phyloP scores from a whole-genome alignment of 2,888 invertebrate genomes.

The Seladonia tumulorum region DNA sequence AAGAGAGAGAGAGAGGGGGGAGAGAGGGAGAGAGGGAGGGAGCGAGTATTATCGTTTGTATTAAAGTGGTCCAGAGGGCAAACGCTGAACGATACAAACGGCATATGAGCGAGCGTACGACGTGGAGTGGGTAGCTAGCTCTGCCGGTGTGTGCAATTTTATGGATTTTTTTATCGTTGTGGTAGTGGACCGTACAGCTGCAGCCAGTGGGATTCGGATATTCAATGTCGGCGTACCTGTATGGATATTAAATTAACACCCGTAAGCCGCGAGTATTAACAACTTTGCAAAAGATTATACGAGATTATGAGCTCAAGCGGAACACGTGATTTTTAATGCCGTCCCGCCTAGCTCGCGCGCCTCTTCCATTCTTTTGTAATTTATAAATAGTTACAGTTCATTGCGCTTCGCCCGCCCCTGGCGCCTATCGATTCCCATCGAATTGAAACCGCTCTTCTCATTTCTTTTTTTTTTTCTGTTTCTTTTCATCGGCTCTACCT shows the following conservation, averaged over 20 bases:
- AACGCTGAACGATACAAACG: slow-evolving; percentile 72
- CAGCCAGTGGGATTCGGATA: slow-evolving; percentile 84
- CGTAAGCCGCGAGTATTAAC: slow-evolving; percentile 85
- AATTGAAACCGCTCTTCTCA: slow-evolving; percentile 53
- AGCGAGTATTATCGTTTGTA: slow-evolving; percentile 68
- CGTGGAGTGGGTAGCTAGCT: slow-evolving; percentile 61
- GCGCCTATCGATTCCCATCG: slow-evolving; percentile 58
- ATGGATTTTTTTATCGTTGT: slow-evolving; percentile 82
- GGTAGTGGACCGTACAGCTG: slow-evolving; percentile 75
- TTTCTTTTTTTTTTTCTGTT: not conserved
- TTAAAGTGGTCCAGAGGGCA: slow-evolving; percentile 64
- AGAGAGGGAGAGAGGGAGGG: slow-evolving; percentile 30
- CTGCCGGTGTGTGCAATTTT: slow-evolving; percentile 77
- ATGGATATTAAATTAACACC: slow-evolving; percentile 85
- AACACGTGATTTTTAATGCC: slow-evolving; percentile 84
- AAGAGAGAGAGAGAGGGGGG: slow-evolving; percentile 6
- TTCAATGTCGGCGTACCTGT: slow-evolving; percentile 85
- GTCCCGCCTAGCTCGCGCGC: slow-evolving; percentile 71
- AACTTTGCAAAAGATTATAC: slow-evolving; percentile 85
- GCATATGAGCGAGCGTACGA: slow-evolving; percentile 67
- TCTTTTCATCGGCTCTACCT: not conserved
- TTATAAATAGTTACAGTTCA: slow-evolving; percentile 76
- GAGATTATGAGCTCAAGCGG: slow-evolving; percentile 84
- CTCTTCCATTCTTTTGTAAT: slow-evolving; percentile 71
- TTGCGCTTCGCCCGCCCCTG: slow-evolving; percentile 42